A percentile compares a stretch with the other conserved stretches of the same genome.
Evolutionary conservation across 2,888 invertebrate genomes (phyloP).

Genomic region (Ophion ellenae): DNA sequence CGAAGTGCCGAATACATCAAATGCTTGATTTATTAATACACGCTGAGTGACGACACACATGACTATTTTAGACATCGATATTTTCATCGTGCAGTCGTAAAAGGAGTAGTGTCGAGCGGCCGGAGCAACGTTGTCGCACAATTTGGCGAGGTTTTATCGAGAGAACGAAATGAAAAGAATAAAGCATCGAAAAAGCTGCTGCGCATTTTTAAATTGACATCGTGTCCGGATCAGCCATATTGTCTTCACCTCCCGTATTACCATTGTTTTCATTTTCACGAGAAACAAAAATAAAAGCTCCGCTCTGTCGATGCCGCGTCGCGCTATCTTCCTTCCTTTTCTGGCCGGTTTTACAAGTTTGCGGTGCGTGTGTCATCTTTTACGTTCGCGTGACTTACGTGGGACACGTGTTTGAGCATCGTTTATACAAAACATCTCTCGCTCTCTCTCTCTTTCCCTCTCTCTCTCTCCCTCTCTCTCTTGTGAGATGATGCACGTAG

Average conservation of each 20-base stretch:
- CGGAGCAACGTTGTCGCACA: neutral
- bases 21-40: neutral
- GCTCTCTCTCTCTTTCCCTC: neutral
- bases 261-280: constrained; percentile 28
- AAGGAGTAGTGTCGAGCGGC: neutral
- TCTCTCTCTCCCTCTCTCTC: neutral
- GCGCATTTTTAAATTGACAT: constrained; percentile 63
- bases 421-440: neutral
- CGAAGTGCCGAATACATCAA: neutral
- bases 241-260: constrained; percentile 41
- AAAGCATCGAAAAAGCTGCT: constrained; percentile 45
- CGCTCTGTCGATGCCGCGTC: constrained; percentile 31
- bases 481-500: neutral
- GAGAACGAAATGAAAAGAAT: constrained; percentile 47
- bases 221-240: constrained; percentile 60
- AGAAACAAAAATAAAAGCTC: constrained; percentile 25
- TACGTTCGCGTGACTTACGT: constrained; percentile 3
- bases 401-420: neutral
- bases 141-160: neutral
- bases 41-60: neutral
- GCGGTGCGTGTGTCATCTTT: constrained; percentile 53
- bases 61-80: neutral
- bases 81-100: neutral
- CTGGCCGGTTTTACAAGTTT: constrained; percentile 27
- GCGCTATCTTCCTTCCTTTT: constrained; percentile 17